Evolutionary conservation across 1,140 invertebrate genomes (phyloP).

Genomic region (Drosophila insularis): DNA sequence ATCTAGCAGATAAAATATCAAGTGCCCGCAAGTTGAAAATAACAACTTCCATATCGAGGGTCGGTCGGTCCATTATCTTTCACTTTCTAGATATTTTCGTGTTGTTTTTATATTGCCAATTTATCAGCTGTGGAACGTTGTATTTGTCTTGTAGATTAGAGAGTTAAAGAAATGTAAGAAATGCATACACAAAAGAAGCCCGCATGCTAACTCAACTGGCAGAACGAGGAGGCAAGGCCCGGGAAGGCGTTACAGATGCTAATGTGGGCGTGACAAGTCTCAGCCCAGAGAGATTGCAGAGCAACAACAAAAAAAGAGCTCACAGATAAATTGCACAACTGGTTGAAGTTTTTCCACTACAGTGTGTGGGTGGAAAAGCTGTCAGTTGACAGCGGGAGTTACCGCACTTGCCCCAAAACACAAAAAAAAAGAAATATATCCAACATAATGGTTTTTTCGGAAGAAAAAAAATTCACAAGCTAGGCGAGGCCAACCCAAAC

Average conservation of each 20-base stretch:
- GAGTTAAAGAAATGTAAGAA: conserved; percentile 1
- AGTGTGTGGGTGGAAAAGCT: conserved; percentile 17
- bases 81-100: conserved; percentile 20
- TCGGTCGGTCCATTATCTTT: conserved; percentile 34
- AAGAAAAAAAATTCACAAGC: too few relatives aligned
- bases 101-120: conserved; percentile 43
- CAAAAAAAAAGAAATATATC: conserved; percentile 1
- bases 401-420: conserved; percentile 52
- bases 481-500: not conserved
- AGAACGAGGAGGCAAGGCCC: not conserved
- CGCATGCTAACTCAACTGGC: conserved; percentile 31
- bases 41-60: conserved; percentile 4
- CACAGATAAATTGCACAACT: conserved; percentile 56
- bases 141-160: conserved; percentile 68
- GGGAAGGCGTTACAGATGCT: not conserved
- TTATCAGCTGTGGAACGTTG: conserved; percentile 56
- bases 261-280: conserved; percentile 9
- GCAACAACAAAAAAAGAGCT: conserved; percentile 20
- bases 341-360: not conserved
- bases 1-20: conserved; percentile 64
- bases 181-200: conserved; percentile 8
- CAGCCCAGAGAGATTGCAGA: conserved; percentile 3
- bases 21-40: conserved; percentile 34
- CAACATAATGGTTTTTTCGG: too few relatives aligned
- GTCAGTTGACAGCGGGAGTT: conserved; percentile 32